phyloP scores from a whole-genome alignment of 1,140 invertebrate species.

The Piezodorus guildinii region DNA sequence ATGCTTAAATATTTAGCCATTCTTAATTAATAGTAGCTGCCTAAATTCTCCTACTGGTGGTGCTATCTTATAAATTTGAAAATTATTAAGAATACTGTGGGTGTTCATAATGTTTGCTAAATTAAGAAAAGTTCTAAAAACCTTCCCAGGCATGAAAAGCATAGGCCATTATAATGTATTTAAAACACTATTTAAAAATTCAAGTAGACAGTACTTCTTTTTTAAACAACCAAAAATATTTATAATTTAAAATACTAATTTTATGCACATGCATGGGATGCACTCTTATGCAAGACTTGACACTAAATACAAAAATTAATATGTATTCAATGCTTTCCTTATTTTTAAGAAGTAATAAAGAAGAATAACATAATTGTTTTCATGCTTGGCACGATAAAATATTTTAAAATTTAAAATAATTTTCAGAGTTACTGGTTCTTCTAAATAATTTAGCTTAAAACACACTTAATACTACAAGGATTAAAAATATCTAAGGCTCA shows the following conservation, averaged over 20 bases:
- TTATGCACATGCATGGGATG: neutral
- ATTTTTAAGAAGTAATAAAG: no score
- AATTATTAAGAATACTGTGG: no score
- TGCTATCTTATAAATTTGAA: neutral
- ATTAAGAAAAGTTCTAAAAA: conserved; percentile 9
- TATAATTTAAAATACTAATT: neutral
- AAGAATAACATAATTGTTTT: no score
- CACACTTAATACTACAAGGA: no score
- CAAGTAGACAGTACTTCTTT: no score
- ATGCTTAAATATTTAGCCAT: neutral
- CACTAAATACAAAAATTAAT: neutral
- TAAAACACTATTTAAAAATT: neutral
- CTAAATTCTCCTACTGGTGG: neutral
- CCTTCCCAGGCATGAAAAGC: neutral
- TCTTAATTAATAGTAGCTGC: neutral
- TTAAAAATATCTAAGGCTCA: no score
- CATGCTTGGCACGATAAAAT: no score
- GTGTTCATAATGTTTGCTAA: neutral
- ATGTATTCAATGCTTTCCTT: no score
- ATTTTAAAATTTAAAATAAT: no score
- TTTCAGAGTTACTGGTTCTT: no score
- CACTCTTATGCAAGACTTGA: neutral
- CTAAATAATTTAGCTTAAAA: no score
- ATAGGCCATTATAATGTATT: neutral
- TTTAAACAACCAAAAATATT: neutral